These are phyloP conservation scores for Myiopsitta monachus DNA, from an alignment of 2,113 vertebrate species.

Conservation along the genomic window DNA sequence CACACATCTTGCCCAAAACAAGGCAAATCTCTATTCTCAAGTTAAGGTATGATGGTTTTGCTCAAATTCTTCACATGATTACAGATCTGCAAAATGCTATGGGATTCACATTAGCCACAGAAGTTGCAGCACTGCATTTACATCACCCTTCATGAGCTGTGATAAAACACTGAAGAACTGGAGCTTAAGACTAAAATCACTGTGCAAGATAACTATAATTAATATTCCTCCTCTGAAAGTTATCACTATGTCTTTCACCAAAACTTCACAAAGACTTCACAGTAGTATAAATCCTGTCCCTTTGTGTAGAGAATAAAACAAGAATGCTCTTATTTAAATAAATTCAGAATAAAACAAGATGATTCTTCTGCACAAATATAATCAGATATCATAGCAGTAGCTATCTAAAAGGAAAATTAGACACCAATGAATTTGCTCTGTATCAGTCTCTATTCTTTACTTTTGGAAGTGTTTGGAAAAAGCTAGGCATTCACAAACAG, in stretches of 20 bases:
- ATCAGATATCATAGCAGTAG: not conserved
- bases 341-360: not conserved
- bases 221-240: not conserved
- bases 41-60: not conserved
- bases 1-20: not conserved
- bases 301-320: not conserved
- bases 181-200: not conserved
- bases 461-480: not conserved
- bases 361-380: not conserved
- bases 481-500: not conserved
- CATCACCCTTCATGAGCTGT: not conserved
- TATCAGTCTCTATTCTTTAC: not conserved
- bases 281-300: not conserved
- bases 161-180: not conserved
- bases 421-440: not conserved
- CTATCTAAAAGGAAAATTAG: not conserved
- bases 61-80: not conserved
- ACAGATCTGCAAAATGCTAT: not conserved
- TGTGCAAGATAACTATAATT: not conserved
- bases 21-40: not conserved
- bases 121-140: not conserved
- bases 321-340: not conserved
- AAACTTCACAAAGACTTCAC: not conserved
- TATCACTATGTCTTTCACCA: not conserved
- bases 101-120: not conserved